Percentiles rank a stretch among this genome's conserved stretches.
These are phyloP conservation scores for Girardia tigrina DNA, from an alignment of 2,888 invertebrate genomes.

Conservation along the genomic window DNA sequence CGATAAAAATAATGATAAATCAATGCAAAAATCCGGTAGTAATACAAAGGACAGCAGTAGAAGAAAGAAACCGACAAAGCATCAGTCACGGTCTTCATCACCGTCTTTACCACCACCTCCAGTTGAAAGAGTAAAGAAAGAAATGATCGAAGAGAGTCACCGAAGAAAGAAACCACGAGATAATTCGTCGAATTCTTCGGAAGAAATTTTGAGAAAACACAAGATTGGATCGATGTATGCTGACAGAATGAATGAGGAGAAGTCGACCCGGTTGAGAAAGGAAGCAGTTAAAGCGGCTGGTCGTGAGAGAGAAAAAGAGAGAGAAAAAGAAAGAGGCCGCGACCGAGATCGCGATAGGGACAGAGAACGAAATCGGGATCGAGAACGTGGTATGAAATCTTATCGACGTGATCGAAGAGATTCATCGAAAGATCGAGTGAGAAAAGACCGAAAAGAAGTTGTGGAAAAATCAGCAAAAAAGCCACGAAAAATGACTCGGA, in stretches of 20 bases:
- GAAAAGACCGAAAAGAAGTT: neutral
- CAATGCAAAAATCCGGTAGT: neutral
- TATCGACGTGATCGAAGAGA: neutral
- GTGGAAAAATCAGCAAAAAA: neutral
- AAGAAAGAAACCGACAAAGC: too few species aligned
- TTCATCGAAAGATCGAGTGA: neutral
- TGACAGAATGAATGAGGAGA: neutral
- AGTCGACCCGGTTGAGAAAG: neutral
- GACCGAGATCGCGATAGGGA: neutral
- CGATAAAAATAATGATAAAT: neutral
- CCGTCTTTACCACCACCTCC: too few species aligned
- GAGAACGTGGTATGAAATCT: neutral
- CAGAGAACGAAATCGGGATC: neutral
- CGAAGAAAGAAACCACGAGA: too few species aligned
- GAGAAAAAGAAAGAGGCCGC: neutral
- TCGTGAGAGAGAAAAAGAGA: neutral
- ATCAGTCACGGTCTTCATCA: neutral
- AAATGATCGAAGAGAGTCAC: neutral
- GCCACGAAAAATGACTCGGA: neutral
- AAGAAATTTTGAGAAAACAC: neutral
- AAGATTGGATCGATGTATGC: conserved; percentile 13
- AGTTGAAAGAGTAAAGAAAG: neutral
- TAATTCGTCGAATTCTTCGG: neutral
- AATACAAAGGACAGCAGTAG: neutral
- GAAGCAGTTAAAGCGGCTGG: neutral